Evolutionary conservation across 2,797 vertebrate species (phyloP), one percentile per base, ranked within the genome.

Genomic region (Enteromius anoplus): DNA sequence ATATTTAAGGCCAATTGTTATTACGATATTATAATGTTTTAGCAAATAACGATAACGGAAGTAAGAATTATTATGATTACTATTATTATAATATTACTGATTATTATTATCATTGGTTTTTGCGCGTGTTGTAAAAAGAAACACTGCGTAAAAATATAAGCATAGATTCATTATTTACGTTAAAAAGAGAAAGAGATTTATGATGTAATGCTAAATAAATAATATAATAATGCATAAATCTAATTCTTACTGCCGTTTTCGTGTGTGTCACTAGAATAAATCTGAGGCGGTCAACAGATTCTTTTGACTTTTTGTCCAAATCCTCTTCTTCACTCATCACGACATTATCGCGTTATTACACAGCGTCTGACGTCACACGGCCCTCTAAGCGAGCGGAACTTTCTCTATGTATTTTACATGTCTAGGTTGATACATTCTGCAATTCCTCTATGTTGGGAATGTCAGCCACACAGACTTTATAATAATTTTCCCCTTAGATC

Each of bases 281-380:
- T 40, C 60, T 15, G 26, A 32, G 15, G 8, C 87, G 29, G 85
- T 85, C 69, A 84, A 87, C 86, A 89, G 91, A 91, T 93, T 93
- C 92, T 93, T 92, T 90, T 89, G 87, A 87, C 87, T 88, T 90
- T 93, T 93, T 92, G 92, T 92, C 90, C 77, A 81, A 82, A 84
- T 90, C 91, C 91, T 91, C 89, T 87, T 89, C 92, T 93, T 94
- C 93, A 93, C 92, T 94, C 93, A 92, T 89, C 79, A 34, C 87
- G 89, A 93, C 92, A 94, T 94, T 93, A 93, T 93, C 86, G 89
- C 89, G 88, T 93, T 90, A 5, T 19, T 12, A 8, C 9, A 40
- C 26, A 5, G 17, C 23, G 47, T 32, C 15, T 72, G 69, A 71
- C 69, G 42, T 71, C 23, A 71, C 23, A 91, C 92, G 89, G 90